Conservation (phyloP, 2,113 vertebrate genomes). For the Orientallactaga bullata region DNA sequence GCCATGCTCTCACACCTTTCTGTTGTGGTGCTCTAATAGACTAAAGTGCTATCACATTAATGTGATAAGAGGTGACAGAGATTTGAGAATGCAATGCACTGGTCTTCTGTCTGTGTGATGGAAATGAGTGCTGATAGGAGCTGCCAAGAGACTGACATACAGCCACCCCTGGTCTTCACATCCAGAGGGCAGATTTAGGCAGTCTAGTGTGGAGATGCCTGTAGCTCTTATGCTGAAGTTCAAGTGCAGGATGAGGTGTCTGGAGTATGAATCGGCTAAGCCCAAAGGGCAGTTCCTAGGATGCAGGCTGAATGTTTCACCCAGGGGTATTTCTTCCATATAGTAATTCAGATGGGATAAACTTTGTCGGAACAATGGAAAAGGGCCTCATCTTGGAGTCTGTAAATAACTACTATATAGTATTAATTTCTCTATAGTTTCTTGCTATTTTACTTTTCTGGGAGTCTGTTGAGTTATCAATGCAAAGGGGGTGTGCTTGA, state of each 20-base stretch:
- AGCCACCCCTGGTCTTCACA: not conserved
- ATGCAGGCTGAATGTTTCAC: not conserved
- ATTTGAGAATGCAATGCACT: constrained; percentile 72
- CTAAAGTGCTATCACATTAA: constrained; percentile 83
- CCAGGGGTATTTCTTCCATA: not conserved
- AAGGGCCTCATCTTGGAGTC: not conserved
- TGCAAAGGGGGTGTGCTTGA: too few species aligned
- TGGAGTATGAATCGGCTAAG: not conserved
- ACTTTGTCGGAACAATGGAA: not conserved
- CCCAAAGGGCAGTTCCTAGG: not conserved
- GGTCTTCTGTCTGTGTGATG: constrained; percentile 19
- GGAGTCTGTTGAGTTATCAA: not conserved
- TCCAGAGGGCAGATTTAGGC: not conserved
- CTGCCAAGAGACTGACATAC: not conserved
- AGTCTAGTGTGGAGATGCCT: not conserved
- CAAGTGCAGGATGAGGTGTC: accelerated
- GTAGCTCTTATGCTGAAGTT: not conserved
- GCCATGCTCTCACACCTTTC: constrained; percentile 85
- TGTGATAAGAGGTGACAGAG: constrained; percentile 84
- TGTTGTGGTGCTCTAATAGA: constrained; percentile 83
- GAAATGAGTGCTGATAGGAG: constrained; percentile 6
- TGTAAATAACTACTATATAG: not conserved
- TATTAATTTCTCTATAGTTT: not conserved
- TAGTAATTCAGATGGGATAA: not conserved
- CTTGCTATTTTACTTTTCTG: not conserved